A percentile compares a stretch with the other conserved stretches of the same genome.
Conservation (phyloP, 1,140 invertebrate genomes). For the Vanessa atalanta region DNA sequence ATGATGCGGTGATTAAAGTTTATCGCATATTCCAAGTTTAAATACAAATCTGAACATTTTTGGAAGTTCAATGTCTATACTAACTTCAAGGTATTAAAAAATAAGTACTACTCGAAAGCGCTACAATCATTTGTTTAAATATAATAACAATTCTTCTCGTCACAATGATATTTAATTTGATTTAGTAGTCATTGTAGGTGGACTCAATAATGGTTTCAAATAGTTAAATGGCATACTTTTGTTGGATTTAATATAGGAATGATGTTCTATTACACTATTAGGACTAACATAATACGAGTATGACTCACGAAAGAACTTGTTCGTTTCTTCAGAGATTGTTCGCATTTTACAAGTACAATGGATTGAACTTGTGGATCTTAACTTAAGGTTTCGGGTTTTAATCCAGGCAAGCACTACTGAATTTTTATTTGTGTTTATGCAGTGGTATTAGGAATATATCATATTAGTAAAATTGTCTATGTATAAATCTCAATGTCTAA, state of each 20-base stretch:
- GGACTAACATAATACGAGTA: not conserved
- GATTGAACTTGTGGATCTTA: not conserved
- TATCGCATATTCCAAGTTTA: constrained; percentile 23
- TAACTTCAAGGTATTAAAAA: no score
- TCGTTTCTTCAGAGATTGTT: not conserved
- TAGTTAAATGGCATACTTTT: constrained; percentile 30
- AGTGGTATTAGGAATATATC: no score
- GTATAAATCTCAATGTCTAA: no score
- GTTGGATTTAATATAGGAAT: constrained; percentile 1
- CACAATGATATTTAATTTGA: constrained; percentile 10
- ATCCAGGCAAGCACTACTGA: no score
- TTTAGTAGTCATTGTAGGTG: constrained; percentile 42
- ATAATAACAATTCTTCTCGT: not conserved
- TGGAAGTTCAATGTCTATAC: not conserved
- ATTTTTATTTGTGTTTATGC: no score
- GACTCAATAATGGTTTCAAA: constrained; percentile 30
- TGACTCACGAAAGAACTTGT: not conserved
- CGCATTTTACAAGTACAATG: not conserved
- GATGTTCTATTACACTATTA: constrained; percentile 10
- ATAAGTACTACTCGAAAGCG: no score
- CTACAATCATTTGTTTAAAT: no score
- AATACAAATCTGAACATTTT: not conserved
- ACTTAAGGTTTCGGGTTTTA: no score
- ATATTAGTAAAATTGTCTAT: no score
- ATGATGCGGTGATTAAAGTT: constrained; percentile 23